Base-by-base conservation (phyloP, 2,888 invertebrate genomes). In the Phlogophora meticulosa region DNA sequence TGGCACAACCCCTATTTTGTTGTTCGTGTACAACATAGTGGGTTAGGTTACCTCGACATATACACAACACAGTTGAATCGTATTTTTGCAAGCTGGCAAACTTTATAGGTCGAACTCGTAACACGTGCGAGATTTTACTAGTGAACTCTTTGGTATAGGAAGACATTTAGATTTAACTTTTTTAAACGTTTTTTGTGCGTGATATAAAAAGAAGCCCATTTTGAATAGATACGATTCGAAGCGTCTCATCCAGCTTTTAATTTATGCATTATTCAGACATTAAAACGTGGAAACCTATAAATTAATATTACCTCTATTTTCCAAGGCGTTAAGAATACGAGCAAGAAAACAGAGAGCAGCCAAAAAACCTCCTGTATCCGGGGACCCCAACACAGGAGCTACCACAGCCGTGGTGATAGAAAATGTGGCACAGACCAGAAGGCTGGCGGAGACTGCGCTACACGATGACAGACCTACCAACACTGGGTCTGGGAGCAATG, bases 391-490 rank as follows among this genome's bases (percentile, higher is more conserved):
- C 80, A 97, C 98, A 68, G 97, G 98, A 85, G 89, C 90, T 0
- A 96, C 97, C 56, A 97, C 97, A 76, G 98, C 98, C 67, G 97
- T 98, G 87, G 98, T 98, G 86, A 98, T 98, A 94, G 98, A 98
- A 92, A 98, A 98, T 90, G 97, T 98, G 75, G 98, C 98, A 56
- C 98, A 97, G 88, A 98, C 98, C 28, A 96, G 97, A 80, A 96
- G 97, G 84, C 96, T 98, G 86, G 98, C 98, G 45, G 98, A 98
- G 93, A 98, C 98, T 42, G 97, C 97, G 46, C 91, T 98, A 75
- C 97, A 97, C 79, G 97, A 98, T 72, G 98, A 98, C 89, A 96
- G 97, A 86, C 98, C 98, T 57, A 98, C 98, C 20, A 98, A 98
- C 90, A 98, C 98, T 10, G 98, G 98, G 13, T 93, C 93, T 9